Evolutionary conservation across 2,113 vertebrate genomes (phyloP).

Genomic region (Cariama cristata): DNA sequence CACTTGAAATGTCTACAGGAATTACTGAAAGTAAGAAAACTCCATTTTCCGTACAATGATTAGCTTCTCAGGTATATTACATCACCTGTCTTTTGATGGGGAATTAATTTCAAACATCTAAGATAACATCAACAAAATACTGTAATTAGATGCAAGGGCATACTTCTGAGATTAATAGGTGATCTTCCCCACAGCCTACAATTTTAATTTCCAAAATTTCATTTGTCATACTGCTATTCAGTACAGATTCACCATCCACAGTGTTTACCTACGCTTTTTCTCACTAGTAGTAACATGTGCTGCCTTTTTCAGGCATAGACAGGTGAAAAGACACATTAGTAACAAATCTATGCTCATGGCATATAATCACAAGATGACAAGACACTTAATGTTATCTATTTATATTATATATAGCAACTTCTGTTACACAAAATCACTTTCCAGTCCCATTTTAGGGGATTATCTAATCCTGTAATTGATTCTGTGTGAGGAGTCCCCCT

Average conservation of each 20-base stretch:
- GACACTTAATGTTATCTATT: conserved; percentile 39
- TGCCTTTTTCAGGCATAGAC: conserved; percentile 28
- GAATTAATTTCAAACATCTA: conserved; percentile 26
- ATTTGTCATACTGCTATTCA: conserved; percentile 15
- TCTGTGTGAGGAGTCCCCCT: background rate
- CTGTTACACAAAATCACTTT: conserved; percentile 66
- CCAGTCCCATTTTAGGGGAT: conserved; percentile 54
- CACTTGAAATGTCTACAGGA: background rate
- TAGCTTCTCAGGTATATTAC: conserved; percentile 5
- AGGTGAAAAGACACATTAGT: conserved; percentile 32
- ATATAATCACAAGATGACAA: conserved; percentile 63
- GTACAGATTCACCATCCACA: background rate
- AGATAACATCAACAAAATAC: conserved; percentile 51
- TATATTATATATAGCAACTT: conserved; percentile 67
- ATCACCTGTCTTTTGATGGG: conserved; percentile 4
- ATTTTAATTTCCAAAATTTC: conserved; percentile 65
- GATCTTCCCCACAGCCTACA: conserved; percentile 60
- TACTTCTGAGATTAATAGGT: conserved; percentile 64
- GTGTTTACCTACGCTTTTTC: background rate
- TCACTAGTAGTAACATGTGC: conserved; percentile 4
- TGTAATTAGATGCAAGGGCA: conserved; percentile 71
- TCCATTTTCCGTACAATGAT: background rate
- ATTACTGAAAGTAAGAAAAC: background rate
- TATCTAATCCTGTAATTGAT: conserved; percentile 59
- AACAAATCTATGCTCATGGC: conserved; percentile 46